phyloP scores from a whole-genome alignment of 2,888 invertebrate species.

The Ferdinandea cuprea region DNA sequence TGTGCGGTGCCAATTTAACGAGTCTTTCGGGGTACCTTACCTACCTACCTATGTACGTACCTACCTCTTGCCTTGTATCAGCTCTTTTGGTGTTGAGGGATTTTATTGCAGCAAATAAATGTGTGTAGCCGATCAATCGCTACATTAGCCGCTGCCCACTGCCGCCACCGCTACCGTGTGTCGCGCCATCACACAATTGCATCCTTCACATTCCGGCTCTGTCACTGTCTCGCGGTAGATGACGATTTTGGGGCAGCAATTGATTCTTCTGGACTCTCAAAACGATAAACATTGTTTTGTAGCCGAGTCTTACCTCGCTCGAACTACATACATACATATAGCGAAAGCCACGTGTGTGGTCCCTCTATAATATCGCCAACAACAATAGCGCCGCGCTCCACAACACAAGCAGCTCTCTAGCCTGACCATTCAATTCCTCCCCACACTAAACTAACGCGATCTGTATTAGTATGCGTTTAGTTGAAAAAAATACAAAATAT shows the following conservation, averaged over 20 bases:
- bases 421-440: constrained; percentile 40
- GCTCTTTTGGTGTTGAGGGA: constrained; percentile 65
- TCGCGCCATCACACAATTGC: constrained; percentile 20
- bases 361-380: constrained; percentile 50
- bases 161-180: constrained; percentile 7
- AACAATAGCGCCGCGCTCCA: constrained; percentile 22
- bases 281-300: constrained; percentile 72
- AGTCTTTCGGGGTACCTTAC: constrained; percentile 20
- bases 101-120: constrained; percentile 71
- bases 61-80: constrained; percentile 9
- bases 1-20: constrained; percentile 25
- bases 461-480: not conserved
- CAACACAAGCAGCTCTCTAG: not conserved
- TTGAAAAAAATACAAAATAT: too few relatives aligned
- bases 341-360: constrained; percentile 77
- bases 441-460: not conserved
- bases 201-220: constrained; percentile 57
- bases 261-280: constrained; percentile 53
- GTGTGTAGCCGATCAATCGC: constrained; percentile 71
- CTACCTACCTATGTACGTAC: too few relatives aligned
- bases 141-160: constrained; percentile 59
- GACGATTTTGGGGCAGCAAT: constrained; percentile 53
- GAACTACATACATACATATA: too few relatives aligned
- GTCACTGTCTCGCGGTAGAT: constrained; percentile 51
- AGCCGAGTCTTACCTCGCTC: too few relatives aligned